Conservation (phyloP, 2,113 vertebrate genomes). For the Alaudala cheleensis region DNA sequence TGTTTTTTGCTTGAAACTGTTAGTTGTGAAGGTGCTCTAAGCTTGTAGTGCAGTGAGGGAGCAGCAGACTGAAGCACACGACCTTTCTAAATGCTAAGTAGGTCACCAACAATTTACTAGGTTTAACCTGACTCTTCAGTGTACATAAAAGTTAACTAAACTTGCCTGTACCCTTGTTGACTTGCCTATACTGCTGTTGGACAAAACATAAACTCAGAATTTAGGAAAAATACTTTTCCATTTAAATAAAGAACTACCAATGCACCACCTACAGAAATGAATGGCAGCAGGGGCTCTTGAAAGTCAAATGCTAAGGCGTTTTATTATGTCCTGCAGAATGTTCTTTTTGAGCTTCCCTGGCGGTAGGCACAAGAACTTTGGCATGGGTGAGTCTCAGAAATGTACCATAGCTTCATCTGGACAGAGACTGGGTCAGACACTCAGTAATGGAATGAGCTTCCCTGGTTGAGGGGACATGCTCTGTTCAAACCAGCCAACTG, state of each 20-base stretch:
- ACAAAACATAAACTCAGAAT: neutral
- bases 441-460: neutral
- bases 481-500: neutral
- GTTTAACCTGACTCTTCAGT: neutral
- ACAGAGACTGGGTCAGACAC: neutral
- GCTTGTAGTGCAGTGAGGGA: neutral
- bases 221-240: neutral
- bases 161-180: neutral
- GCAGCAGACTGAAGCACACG: neutral
- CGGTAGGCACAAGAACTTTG: neutral
- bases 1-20: neutral
- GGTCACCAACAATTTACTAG: neutral
- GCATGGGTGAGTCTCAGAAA: neutral
- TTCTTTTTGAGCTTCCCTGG: neutral
- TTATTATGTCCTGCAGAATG: neutral
- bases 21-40: neutral
- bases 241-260: neutral
- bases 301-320: neutral
- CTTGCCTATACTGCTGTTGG: neutral
- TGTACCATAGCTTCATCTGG: neutral
- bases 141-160: accelerated
- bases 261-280: neutral
- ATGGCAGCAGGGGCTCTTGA: accelerated
- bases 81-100: neutral
- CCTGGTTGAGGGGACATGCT: accelerated